Conservation (phyloP, 2,888 invertebrate species). For the Atethmia centrago region DNA sequence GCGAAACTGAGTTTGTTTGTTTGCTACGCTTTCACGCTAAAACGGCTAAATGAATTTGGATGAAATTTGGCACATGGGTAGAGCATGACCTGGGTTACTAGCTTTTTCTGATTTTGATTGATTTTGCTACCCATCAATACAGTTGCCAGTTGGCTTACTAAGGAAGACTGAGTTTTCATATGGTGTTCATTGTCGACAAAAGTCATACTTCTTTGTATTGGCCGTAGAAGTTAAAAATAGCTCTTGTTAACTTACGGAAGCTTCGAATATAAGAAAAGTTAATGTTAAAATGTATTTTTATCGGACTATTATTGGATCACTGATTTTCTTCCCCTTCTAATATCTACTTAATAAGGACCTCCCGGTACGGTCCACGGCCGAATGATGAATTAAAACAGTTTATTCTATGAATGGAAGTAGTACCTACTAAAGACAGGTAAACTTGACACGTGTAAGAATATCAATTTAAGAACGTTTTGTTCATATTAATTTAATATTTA, state of each 20-base stretch:
- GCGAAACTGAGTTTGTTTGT: too few relatives aligned
- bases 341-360: constrained; percentile 10
- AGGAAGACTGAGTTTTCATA: background rate
- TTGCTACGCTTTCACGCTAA: too few relatives aligned
- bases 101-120: background rate
- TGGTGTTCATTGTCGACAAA: background rate
- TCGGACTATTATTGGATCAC: too few relatives aligned
- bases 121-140: background rate
- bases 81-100: too few relatives aligned
- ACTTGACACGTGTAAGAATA: constrained; percentile 27
- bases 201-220: background rate
- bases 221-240: background rate
- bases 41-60: too few relatives aligned
- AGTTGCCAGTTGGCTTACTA: background rate
- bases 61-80: too few relatives aligned
- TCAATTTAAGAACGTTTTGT: background rate
- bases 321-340: background rate
- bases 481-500: too few relatives aligned
- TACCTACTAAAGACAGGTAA: background rate
- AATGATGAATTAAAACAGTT: constrained; percentile 16
- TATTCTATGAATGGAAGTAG: constrained; percentile 8
- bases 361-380: constrained; percentile 12
- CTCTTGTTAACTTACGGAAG: background rate
- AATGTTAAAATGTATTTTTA: background rate
- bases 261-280: background rate